Evolutionary conservation across 2,888 invertebrate genomes (phyloP).

Genomic region (Drosophila tanythrix): DNA sequence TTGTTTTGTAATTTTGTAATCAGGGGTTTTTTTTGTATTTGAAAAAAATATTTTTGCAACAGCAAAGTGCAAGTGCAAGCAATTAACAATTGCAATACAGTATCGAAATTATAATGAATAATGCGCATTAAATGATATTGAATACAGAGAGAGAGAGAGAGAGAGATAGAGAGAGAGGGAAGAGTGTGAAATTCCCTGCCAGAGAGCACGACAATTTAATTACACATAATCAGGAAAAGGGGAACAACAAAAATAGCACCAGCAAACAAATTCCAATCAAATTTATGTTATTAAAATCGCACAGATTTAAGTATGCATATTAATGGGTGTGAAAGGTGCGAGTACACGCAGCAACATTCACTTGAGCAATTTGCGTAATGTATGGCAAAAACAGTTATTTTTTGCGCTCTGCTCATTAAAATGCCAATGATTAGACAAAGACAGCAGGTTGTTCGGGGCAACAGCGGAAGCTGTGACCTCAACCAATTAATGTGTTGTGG

Average conservation of each 20-base stretch:
- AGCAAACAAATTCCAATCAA: conserved; percentile 1
- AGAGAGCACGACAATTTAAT: conserved; percentile 20
- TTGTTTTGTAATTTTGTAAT: neutral
- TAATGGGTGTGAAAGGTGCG: conserved; percentile 19
- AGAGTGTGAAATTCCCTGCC: conserved; percentile 13
- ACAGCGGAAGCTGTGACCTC: conserved; percentile 43
- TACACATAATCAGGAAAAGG: conserved; percentile 9
- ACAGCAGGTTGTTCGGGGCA: conserved; percentile 20
- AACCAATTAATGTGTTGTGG: conserved; percentile 22
- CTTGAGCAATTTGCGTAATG: conserved; percentile 27
- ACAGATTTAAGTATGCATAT: conserved; percentile 20
- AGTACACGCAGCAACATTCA: conserved; percentile 24
- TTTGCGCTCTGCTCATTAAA: conserved; percentile 20
- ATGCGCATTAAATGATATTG: neutral
- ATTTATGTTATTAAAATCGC: conserved; percentile 33
- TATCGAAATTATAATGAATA: conserved; percentile 10
- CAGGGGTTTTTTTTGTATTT: neutral
- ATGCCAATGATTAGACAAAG: conserved; percentile 39
- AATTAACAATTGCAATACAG: conserved; percentile 8
- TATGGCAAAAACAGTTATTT: conserved; percentile 12
- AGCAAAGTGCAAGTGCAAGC: neutral
- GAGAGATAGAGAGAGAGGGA: too few species aligned
- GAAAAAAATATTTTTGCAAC: neutral
- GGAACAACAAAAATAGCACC: neutral
- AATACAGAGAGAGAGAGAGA: too few species aligned